A percentile compares a stretch with the other conserved stretches of the same genome.
phyloP scores from a whole-genome alignment of 2,113 vertebrate species.

The Dascyllus trimaculatus region DNA sequence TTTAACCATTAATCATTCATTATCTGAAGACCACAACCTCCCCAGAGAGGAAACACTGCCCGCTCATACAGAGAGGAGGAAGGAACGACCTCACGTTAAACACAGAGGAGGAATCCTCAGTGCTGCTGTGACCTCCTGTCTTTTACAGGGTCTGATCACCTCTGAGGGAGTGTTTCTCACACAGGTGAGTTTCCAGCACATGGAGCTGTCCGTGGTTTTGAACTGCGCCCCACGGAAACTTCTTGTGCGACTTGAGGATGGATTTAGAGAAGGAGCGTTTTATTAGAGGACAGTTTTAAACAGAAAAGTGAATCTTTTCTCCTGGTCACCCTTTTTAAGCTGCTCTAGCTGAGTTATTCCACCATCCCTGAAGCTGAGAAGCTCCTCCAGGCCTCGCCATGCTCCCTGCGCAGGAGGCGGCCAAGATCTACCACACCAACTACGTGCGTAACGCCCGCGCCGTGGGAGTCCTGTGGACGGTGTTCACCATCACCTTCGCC shows the following conservation, averaged over 20 bases:
- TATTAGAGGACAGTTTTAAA: neutral
- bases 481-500: constrained; percentile 96
- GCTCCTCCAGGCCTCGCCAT: constrained; percentile 55
- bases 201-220: constrained; percentile 26
- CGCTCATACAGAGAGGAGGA: neutral
- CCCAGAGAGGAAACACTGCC: constrained; percentile 19
- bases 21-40: neutral
- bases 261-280: neutral
- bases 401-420: constrained; percentile 95
- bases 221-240: neutral
- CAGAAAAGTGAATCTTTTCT: no score
- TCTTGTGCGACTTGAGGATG: neutral
- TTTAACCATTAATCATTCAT: constrained; percentile 81
- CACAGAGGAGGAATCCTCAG: neutral
- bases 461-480: constrained; percentile 95
- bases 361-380: neutral
- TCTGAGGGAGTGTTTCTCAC: neutral
- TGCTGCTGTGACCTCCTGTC: neutral
- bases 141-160: neutral
- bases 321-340: no score
- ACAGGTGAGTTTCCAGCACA: constrained; percentile 21
- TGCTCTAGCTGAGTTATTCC: neutral
- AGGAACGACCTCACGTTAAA: constrained; percentile 1
- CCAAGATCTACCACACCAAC: constrained; percentile 97
- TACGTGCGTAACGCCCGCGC: constrained; percentile 95